These are phyloP conservation scores for Aphyosemion australe DNA, from an alignment of 2,113 vertebrate genomes.

Conservation along the genomic window DNA sequence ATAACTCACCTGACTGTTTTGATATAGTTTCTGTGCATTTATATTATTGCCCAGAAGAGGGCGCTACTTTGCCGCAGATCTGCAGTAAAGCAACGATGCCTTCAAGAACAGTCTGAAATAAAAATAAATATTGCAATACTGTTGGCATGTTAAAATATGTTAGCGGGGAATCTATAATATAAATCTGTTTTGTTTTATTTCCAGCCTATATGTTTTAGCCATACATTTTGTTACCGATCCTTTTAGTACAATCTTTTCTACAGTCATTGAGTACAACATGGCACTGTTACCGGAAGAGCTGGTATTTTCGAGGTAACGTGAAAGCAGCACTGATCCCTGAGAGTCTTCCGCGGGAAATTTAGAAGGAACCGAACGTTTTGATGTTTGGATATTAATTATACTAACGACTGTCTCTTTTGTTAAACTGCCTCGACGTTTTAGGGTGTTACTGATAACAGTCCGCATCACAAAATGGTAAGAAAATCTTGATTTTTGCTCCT, in stretches of 20 bases:
- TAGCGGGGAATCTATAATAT: too few relatives aligned
- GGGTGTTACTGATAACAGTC: neutral
- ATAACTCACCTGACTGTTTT: too few relatives aligned
- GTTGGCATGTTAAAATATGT: too few relatives aligned
- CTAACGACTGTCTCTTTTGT: accelerated
- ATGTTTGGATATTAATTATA: neutral
- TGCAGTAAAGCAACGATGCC: constrained; percentile 7
- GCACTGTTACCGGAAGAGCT: too few relatives aligned
- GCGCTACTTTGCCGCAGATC: constrained; percentile 1
- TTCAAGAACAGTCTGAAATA: neutral
- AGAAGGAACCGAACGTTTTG: neutral
- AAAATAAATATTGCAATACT: too few relatives aligned
- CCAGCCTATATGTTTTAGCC: too few relatives aligned
- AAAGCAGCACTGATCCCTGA: constrained; percentile 21
- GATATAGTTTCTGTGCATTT: neutral
- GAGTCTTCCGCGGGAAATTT: constrained; percentile 63
- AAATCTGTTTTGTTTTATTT: too few relatives aligned
- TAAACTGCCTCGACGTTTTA: neutral
- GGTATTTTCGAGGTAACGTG: neutral
- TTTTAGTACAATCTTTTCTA: too few relatives aligned
- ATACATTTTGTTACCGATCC: accelerated
- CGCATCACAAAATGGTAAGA: constrained; percentile 52
- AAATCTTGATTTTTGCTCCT: neutral
- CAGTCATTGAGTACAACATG: too few relatives aligned
- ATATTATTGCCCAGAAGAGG: constrained; percentile 33